Conservation (phyloP, 1,140 invertebrate species). For the Meteorus sp. region DNA sequence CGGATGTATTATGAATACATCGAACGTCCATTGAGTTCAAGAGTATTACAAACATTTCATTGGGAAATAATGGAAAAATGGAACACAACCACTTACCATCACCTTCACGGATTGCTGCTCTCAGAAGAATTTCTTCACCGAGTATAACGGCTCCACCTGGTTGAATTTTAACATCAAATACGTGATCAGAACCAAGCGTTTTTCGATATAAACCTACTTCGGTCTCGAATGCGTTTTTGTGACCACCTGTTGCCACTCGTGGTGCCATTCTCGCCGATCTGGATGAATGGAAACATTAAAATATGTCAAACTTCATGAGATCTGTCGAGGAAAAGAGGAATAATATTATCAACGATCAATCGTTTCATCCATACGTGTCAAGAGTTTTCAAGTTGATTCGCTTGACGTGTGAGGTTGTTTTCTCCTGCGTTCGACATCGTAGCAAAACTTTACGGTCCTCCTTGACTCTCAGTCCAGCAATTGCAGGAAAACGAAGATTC, state of each 20-base stretch:
- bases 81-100: conserved; percentile 62
- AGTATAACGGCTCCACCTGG: conserved; percentile 63
- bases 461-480: conserved; percentile 64
- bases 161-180: conserved; percentile 62
- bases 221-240: conserved; percentile 63
- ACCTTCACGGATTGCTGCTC: conserved; percentile 62
- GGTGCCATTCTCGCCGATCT: conserved; percentile 53
- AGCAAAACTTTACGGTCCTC: conserved; percentile 66
- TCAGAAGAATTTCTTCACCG: conserved; percentile 69
- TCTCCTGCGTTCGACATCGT: conserved; percentile 66
- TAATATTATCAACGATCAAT: not conserved
- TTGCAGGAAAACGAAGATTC: conserved; percentile 64
- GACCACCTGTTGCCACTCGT: conserved; percentile 61
- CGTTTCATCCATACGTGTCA: conserved; percentile 41
- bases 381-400: conserved; percentile 46
- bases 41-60: not conserved
- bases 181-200: conserved; percentile 50
- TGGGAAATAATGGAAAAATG: too few relatives aligned
- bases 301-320: not conserved
- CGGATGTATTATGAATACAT: not conserved
- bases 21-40: not conserved
- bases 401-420: conserved; percentile 62
- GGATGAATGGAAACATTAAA: conserved; percentile 11
- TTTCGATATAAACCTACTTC: conserved; percentile 64
- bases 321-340: conserved; percentile 1